Conservation (phyloP, 2,797 vertebrate genomes). For the Alosa sapidissima region DNA sequence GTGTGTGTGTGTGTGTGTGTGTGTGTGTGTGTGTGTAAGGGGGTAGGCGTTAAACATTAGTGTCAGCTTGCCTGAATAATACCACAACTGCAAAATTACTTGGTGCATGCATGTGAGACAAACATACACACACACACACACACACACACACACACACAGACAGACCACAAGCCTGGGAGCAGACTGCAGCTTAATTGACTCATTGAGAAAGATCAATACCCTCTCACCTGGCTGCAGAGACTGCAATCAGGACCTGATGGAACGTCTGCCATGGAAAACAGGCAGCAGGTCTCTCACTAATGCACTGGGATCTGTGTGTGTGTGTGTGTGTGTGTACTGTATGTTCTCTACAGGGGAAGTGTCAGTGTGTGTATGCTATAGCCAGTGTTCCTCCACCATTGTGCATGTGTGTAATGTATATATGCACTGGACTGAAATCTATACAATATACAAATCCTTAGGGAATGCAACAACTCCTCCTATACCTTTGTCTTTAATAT, state of each 20-base stretch:
- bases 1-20: background rate
- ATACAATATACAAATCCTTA: background rate
- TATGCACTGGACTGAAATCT: too few species aligned
- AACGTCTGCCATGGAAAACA: constrained; percentile 17
- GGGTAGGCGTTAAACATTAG: constrained; percentile 6
- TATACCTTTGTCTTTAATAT: too few species aligned
- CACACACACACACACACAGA: background rate
- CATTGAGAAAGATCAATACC: background rate
- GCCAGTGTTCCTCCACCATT: background rate
- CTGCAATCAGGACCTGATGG: constrained; percentile 48
- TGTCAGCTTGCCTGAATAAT: constrained; percentile 21
- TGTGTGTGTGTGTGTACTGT: constrained; percentile 53
- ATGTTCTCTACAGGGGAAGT: background rate
- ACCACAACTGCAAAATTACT: constrained; percentile 22
- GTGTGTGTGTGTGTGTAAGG: constrained; percentile 7
- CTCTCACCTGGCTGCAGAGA: constrained; percentile 47
- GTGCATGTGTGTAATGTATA: background rate
- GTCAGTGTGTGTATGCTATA: background rate
- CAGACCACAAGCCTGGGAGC: constrained; percentile 33
- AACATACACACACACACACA: background rate
- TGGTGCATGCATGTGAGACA: background rate
- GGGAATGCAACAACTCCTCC: too few species aligned
- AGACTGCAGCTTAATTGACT: constrained; percentile 20
- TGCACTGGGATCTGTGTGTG: constrained; percentile 35
- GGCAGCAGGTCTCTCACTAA: constrained; percentile 21